Conservation (phyloP, 2,113 vertebrate species). For the Camarhynchus parvulus region DNA sequence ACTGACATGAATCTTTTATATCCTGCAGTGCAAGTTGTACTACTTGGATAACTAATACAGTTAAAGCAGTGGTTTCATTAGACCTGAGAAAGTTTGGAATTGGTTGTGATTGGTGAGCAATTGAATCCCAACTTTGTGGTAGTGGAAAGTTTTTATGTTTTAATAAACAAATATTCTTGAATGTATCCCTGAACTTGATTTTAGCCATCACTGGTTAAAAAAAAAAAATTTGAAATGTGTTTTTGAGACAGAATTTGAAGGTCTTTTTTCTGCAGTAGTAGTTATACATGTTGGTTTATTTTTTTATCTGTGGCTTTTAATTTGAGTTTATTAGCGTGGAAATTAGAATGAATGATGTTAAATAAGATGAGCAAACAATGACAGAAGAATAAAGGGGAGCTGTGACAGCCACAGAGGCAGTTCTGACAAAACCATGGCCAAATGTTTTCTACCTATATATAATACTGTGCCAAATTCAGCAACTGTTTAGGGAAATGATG, state of each 20-base stretch:
- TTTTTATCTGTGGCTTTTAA: neutral
- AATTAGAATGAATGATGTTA: neutral
- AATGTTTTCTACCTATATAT: neutral
- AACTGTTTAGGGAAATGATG: neutral
- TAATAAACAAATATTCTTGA: neutral
- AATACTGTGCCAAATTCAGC: neutral
- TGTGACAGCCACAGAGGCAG: neutral
- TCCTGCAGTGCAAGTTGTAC: conserved; percentile 39
- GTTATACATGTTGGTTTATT: neutral
- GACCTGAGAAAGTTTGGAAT: neutral
- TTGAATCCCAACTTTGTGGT: neutral
- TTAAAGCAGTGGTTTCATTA: conserved; percentile 23
- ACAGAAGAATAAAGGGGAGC: neutral
- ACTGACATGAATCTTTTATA: conserved; percentile 52
- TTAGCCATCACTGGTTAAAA: neutral
- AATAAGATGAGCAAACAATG: neutral
- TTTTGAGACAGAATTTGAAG: neutral
- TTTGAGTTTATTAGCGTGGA: neutral
- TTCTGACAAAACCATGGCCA: neutral
- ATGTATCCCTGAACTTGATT: neutral
- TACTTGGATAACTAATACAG: conserved; percentile 30
- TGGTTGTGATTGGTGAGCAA: neutral
- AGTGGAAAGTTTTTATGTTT: neutral
- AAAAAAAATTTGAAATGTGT: neutral
- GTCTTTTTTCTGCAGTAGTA: neutral